A percentile compares a stretch with the other conserved stretches of the same genome.
phyloP scores from a whole-genome alignment of 2,797 vertebrate genomes.

The Sciurus vulgaris region DNA sequence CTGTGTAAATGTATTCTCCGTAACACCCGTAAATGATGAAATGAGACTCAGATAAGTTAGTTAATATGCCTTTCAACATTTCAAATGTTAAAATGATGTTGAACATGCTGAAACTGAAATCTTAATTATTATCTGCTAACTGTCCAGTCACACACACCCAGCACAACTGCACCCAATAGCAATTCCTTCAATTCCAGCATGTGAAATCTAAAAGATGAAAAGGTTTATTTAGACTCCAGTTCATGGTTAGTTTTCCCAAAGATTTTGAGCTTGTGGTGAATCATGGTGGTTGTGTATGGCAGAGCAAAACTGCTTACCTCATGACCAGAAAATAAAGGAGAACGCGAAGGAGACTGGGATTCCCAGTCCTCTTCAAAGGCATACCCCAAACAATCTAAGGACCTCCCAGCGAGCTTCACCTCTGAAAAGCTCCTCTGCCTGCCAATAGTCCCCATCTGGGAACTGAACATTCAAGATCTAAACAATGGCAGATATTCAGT shows the following conservation, averaged over 20 bases:
- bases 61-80: background rate
- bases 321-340: background rate
- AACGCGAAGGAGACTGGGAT: background rate
- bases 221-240: background rate
- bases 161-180: background rate
- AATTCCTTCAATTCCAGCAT: constrained; percentile 17
- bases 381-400: background rate
- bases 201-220: background rate
- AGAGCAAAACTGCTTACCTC: background rate
- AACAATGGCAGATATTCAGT: background rate
- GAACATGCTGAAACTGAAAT: background rate
- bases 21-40: background rate
- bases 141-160: background rate
- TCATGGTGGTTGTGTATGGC: background rate
- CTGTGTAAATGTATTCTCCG: background rate
- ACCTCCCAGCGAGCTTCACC: background rate
- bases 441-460: background rate
- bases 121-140: background rate
- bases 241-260: background rate
- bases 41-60: background rate
- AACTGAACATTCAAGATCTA: background rate
- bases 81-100: background rate
- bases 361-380: background rate
- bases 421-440: background rate
- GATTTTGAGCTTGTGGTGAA: background rate